These are phyloP conservation scores for Tolypeutes matacus DNA, from an alignment of 2,797 vertebrate species.

Conservation along the genomic window DNA sequence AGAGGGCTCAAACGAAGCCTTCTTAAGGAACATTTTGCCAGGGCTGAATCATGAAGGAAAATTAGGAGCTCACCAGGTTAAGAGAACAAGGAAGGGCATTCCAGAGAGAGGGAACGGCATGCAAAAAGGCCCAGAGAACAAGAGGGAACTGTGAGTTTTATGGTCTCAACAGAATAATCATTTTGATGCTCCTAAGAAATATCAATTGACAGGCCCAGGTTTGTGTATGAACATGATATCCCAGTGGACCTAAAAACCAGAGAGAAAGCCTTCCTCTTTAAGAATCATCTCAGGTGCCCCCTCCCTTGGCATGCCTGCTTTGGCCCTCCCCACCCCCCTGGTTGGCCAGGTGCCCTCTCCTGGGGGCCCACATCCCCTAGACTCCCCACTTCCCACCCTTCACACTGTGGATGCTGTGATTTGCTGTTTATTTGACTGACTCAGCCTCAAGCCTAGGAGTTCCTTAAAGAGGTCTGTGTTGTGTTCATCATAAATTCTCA, in stretches of 20 bases:
- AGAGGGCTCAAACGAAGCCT: background rate
- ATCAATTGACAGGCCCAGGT: rapidly evolving
- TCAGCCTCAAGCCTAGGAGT: background rate
- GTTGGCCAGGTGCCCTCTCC: background rate
- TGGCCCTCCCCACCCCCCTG: too few relatives aligned
- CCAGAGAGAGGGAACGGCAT: background rate
- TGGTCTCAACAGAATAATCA: background rate
- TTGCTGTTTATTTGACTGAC: background rate
- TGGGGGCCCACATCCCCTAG: too few relatives aligned
- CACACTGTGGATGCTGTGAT: background rate
- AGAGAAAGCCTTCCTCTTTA: background rate
- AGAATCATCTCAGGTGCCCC: background rate
- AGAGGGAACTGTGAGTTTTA: background rate
- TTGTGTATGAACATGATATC: rapidly evolving
- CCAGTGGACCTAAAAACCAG: background rate
- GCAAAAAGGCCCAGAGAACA: background rate
- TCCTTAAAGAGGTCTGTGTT: background rate
- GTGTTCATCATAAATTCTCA: background rate
- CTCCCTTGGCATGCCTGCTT: background rate
- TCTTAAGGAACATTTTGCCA: background rate
- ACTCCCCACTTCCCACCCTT: background rate
- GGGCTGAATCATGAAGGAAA: background rate
- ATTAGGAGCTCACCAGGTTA: background rate
- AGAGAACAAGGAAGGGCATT: background rate
- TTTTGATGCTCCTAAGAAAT: background rate